phyloP scores from a whole-genome alignment of 2,113 vertebrate species.

The Leptodactylus fuscus region DNA sequence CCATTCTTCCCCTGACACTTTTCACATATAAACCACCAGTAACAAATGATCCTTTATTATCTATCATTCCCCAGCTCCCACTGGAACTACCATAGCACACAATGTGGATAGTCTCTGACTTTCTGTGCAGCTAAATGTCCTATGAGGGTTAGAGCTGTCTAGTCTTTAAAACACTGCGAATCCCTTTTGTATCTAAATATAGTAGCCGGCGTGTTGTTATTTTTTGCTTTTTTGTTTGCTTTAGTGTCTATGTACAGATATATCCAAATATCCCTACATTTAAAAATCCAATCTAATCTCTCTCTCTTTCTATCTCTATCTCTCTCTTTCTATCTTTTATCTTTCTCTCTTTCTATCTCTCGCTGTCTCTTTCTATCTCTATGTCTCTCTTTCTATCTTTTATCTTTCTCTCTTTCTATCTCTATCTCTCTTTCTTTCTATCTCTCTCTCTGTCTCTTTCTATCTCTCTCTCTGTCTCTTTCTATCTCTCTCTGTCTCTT shows the following conservation, averaged over 20 bases:
- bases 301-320: no score
- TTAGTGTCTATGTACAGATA: background rate
- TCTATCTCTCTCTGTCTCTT: no score
- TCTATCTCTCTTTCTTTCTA: no score
- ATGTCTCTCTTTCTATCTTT: no score
- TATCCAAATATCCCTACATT: background rate
- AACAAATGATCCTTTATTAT: conserved; percentile 33
- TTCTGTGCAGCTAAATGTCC: background rate
- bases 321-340: no score
- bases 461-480: no score
- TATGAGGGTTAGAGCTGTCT: conserved; percentile 17
- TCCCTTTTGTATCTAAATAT: conserved; percentile 9
- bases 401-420: no score
- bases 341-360: no score
- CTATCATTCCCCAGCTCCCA: conserved; percentile 41
- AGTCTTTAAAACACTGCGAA: conserved; percentile 16
- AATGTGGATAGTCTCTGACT: conserved; percentile 34
- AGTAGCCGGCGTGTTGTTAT: background rate
- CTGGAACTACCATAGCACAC: conserved; percentile 19
- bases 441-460: no score
- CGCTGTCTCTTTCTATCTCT: no score
- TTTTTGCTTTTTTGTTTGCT: background rate
- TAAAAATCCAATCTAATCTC: no score
- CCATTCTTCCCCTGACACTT: conserved; percentile 15
- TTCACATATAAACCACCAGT: conserved; percentile 27